phyloP scores from a whole-genome alignment of 2,888 invertebrate genomes.

The Agonum fuliginosum region DNA sequence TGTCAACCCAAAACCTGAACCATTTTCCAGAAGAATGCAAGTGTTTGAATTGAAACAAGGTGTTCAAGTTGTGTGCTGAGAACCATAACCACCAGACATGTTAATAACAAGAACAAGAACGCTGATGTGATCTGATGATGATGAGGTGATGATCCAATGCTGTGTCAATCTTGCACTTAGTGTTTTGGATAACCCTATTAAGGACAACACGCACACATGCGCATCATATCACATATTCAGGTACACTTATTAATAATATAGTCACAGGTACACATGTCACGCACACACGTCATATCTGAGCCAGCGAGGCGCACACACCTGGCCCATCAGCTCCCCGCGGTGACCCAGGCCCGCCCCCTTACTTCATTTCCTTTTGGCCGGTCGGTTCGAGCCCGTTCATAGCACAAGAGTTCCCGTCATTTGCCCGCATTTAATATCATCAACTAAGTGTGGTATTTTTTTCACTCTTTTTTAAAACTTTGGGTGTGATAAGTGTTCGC shows the following conservation, averaged over 20 bases:
- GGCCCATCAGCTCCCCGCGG: slow-evolving; percentile 60
- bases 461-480: slow-evolving; percentile 14
- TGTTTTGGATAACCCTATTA: slow-evolving; percentile 77
- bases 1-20: slow-evolving; percentile 28
- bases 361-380: slow-evolving; percentile 47
- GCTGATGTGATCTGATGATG: slow-evolving; percentile 41
- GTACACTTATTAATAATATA: not conserved
- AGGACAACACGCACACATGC: not conserved
- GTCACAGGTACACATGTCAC: slow-evolving; percentile 64
- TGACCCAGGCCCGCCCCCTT: slow-evolving; percentile 53
- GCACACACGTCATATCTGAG: slow-evolving; percentile 77
- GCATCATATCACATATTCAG: not conserved
- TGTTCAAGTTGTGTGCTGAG: slow-evolving; percentile 38
- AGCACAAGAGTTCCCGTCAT: slow-evolving; percentile 46
- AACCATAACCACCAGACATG: slow-evolving; percentile 28
- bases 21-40: not conserved
- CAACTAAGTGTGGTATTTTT: slow-evolving; percentile 21
- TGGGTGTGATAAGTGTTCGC: slow-evolving; percentile 66
- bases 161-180: slow-evolving; percentile 29
- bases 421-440: slow-evolving; percentile 30
- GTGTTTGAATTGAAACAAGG: not conserved
- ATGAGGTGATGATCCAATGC: slow-evolving; percentile 29
- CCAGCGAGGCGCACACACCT: slow-evolving; percentile 69
- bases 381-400: slow-evolving; percentile 14
- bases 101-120: slow-evolving; percentile 26